Evolutionary conservation across 2,113 vertebrate species (phyloP), one percentile per base, ranked within the genome.

Genomic region (Mesitornis unicolor): DNA sequence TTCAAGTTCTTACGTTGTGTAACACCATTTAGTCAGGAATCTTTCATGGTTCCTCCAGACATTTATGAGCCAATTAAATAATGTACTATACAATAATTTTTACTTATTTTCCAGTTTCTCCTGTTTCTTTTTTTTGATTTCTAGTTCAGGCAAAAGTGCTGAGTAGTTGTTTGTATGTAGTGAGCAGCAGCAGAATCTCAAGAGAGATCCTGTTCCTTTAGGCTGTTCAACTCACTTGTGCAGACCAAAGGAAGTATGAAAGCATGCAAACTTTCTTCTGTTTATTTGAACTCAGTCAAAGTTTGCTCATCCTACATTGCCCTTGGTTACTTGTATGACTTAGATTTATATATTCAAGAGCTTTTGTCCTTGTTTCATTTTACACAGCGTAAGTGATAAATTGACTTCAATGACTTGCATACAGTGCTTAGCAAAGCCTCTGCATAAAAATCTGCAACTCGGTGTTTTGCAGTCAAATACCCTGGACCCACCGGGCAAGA

Each of bases 181-280:
- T 47, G 31, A 93, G 67, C 59, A 80, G 73, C 70, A 79, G 82
- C 78, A 90, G 88, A 80, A 83, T 83, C 89, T 87, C 89, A 48
- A 50, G 78, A 71, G 96, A 88, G 84, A 75, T 79, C 59, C 53
- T 70, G 36, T 90, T 94, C 87, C 82, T 96, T 89, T 50, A 92
- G 89, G 94, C 91, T 89, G n/a, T 82, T 91, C 81, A 51, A 13
- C 42, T 84, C 84, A 79, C 77, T 91, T 87, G 48, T 61, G 74
- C 91, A 96, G 87, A 95, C 81, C 74, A 90, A 93, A 96, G 81
- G 70, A 87, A 68, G 89, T 78, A 95, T 60, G 60, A 92, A 97
- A 89, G 61, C 40, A 43, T 8, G 33, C 65, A 85, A 91, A 95
- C 78, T 93, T 95, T 84, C 54, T 69, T 4, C 65, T 61, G 10